Base-by-base conservation (phyloP, 2,888 invertebrate species). In the Octonoba sinensis region DNA sequence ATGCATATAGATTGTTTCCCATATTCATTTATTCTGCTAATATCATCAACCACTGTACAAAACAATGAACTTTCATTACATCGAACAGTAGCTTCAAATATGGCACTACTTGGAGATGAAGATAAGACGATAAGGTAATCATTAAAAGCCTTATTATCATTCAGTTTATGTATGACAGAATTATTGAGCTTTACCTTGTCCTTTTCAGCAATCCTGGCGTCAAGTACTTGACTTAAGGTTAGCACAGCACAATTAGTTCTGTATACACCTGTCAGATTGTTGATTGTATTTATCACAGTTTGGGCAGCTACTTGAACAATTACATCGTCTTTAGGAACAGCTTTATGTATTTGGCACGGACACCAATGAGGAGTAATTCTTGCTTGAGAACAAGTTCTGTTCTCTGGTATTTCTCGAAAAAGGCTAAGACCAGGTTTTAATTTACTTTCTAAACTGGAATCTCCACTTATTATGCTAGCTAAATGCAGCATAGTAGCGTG, bases 11-110 rank as follows among this genome's bases (percentile, higher is more conserved):
- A 88, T 83, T 89, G 89, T 67, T 87, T 86, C 0, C 88, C 88
- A 83, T 89, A 90, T 20, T 85, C 78, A 84, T 89, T 89, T 6
- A 88, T 87, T 56, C 89, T 85, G 66, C 89, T 89, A 27, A 90
- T 87, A 27, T 93, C 92, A 24, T 62, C 62, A 62, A 67, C 60
- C 18, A 60, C 46, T 12, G 44, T 66, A 65, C n/a, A 46, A 62
- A 12, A 22, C 85, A 86, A 18, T 57, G 84, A 70, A 36, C 36
- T 36, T 36, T 36, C 36, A 46, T 77, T 85, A 89, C 88, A 47
- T 16, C 92, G 89, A 6, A 96, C 90, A 0, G 95, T 95, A 1
- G 93, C 93, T 88, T 96, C 96, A 87, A 96, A 96, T 60, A 93
- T 88, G 0, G 91, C 95, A 64, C 89, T 90, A 0, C 94, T 93